Base-by-base conservation (phyloP, 2,797 vertebrate genomes). In the Gadopsis bispinosus region DNA sequence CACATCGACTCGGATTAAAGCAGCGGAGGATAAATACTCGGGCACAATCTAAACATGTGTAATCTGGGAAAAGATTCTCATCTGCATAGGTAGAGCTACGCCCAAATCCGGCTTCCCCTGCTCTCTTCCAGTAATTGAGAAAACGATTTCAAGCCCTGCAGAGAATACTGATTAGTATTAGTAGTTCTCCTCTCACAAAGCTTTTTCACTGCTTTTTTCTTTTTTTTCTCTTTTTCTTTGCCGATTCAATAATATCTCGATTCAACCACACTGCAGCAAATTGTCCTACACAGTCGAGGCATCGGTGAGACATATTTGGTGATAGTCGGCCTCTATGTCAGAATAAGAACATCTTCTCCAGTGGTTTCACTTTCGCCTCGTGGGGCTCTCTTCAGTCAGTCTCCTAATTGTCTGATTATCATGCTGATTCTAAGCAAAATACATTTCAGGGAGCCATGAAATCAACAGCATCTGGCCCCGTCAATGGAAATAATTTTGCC, bases 331-430 rank as follows among this genome's bases (percentile, higher is more conserved):
- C 68, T 29, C 19, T 17, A 19, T 68, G 37, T 68, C 61, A 51
- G 50, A 62, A 53, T 65, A 20, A 85, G 60, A 75, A 29, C 55
- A 74, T 81, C 3, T 55, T 72, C 81, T 83, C 69, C 78, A 63
- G 29, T 74, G 72, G 64, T 69, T 88, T 89, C 72, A 85, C 80
- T 83, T 71, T 72, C 3, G 13, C 78, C 78, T 80, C 87, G 81
- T n/a, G 39, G 68, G 84, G 75, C 60, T 80, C 74, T 73, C 80
- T 88, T 89, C 82, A 91, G 82, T 93, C 88, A 91, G 84, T 65
- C 80, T 33, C 13, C 70, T 93, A 90, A 91, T 91, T 86, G 76
- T 87, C 76, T 92, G 86, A 90, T 94, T 87, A 87, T 89, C 84
- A 76, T 80, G 75, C 87, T 83, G 88, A 90, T 91, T 87, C 78